These are phyloP conservation scores for Callorhinus ursinus DNA, from an alignment of 2,113 vertebrate genomes.

Conservation along the genomic window DNA sequence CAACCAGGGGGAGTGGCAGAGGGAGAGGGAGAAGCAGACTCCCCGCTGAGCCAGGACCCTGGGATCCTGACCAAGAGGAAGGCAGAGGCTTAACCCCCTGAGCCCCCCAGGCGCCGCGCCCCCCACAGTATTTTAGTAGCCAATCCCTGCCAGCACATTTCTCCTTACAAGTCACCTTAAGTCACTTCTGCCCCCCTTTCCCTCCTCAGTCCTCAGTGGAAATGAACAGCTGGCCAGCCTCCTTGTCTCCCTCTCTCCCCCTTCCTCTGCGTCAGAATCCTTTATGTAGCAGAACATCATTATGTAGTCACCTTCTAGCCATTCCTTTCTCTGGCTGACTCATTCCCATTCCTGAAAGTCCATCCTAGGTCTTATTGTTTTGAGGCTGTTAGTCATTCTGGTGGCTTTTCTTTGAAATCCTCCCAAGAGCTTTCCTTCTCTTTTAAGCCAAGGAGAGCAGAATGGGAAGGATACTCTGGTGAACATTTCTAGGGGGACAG, in stretches of 20 bases:
- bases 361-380: neutral
- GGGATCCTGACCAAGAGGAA: too few species aligned
- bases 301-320: neutral
- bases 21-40: too few species aligned
- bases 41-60: too few species aligned
- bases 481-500: neutral
- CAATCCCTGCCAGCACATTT: neutral
- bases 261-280: neutral
- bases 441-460: neutral
- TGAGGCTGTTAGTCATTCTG: neutral
- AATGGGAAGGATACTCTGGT: neutral
- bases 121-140: neutral
- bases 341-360: neutral
- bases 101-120: too few species aligned
- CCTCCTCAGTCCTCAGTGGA: neutral
- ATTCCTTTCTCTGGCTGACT: constrained; percentile 30
- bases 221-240: neutral
- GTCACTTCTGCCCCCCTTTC: neutral
- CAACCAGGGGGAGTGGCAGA: too few species aligned
- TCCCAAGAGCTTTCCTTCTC: neutral
- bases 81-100: too few species aligned
- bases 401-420: constrained; percentile 24
- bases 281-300: neutral
- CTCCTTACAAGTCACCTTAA: neutral
- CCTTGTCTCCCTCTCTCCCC: too few species aligned